These are phyloP conservation scores for Bombus superbus DNA, from an alignment of 1,140 invertebrate species.

Conservation along the genomic window DNA sequence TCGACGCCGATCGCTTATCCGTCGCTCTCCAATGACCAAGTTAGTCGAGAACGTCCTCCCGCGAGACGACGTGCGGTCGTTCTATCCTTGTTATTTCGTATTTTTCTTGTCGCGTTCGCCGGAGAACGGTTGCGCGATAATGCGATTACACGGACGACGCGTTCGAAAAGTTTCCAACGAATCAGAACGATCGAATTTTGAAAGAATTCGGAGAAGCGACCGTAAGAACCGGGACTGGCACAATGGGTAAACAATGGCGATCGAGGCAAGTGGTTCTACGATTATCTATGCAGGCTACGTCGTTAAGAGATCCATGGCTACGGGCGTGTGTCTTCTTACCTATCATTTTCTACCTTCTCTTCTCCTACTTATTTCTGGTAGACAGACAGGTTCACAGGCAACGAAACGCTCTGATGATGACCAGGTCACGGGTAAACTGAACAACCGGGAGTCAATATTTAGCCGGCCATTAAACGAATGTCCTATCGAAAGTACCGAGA, in stretches of 20 bases:
- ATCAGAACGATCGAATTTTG: background rate
- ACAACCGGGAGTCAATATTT: constrained; percentile 74
- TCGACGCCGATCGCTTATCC: constrained; percentile 35
- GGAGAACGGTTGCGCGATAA: background rate
- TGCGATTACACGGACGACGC: too few species aligned
- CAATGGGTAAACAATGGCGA: background rate
- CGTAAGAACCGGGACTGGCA: too few species aligned
- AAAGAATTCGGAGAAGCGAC: background rate
- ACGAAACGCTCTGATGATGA: constrained; percentile 58
- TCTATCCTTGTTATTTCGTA: background rate
- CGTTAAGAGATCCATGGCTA: too few species aligned
- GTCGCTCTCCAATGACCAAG: constrained; percentile 7
- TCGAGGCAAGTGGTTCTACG: background rate
- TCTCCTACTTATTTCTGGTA: constrained; percentile 16
- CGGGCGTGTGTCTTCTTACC: background rate
- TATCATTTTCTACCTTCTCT: background rate
- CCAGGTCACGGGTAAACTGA: constrained; percentile 64
- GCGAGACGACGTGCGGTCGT: background rate
- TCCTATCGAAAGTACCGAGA: constrained; percentile 46
- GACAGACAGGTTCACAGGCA: constrained; percentile 50
- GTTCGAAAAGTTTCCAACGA: too few species aligned
- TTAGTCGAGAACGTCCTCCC: background rate
- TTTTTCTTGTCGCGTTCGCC: background rate
- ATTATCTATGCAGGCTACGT: background rate
- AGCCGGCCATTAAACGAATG: constrained; percentile 72